Conservation (phyloP, 1,140 invertebrate genomes). For the Streblospio benedicti region DNA sequence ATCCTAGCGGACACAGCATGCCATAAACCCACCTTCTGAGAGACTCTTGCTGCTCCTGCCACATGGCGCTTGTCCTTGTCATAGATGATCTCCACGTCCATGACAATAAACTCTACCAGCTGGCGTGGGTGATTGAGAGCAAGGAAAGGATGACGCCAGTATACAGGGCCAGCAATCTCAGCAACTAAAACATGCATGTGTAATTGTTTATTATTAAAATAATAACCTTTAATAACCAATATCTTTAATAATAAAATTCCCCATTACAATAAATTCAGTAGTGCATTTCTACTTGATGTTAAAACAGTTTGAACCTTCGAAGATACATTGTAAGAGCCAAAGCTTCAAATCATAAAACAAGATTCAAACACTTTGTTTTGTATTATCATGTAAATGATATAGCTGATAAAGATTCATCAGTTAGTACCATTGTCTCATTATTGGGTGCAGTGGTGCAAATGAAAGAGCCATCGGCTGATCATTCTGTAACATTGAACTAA, state of each 20-base stretch:
- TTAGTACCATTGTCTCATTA: too few relatives aligned
- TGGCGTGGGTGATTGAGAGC: constrained; percentile 83
- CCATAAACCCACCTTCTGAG: constrained; percentile 32
- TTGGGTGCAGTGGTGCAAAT: too few relatives aligned
- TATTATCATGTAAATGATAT: too few relatives aligned
- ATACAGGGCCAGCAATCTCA: constrained; percentile 70
- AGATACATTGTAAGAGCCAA: too few relatives aligned
- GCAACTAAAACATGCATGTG: constrained; percentile 57
- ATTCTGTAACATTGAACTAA: too few relatives aligned
- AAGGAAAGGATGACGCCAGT: constrained; percentile 78
- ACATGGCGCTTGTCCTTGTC: constrained; percentile 56
- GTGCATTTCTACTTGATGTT: too few relatives aligned
- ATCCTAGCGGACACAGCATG: too few relatives aligned
- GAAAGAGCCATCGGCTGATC: too few relatives aligned
- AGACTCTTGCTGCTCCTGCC: constrained; percentile 20
- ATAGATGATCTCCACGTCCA: constrained; percentile 80
- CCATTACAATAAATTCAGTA: background rate
- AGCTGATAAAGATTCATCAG: too few relatives aligned
- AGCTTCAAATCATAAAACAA: too few relatives aligned
- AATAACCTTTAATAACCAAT: constrained; percentile 10
- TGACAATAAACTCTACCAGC: constrained; percentile 84
- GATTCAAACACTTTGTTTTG: too few relatives aligned
- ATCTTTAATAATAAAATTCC: background rate
- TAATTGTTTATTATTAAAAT: constrained; percentile 18
- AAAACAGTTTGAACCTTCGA: too few relatives aligned